Base-by-base conservation (phyloP, 2,888 invertebrate species). In the Torymus texanus region DNA sequence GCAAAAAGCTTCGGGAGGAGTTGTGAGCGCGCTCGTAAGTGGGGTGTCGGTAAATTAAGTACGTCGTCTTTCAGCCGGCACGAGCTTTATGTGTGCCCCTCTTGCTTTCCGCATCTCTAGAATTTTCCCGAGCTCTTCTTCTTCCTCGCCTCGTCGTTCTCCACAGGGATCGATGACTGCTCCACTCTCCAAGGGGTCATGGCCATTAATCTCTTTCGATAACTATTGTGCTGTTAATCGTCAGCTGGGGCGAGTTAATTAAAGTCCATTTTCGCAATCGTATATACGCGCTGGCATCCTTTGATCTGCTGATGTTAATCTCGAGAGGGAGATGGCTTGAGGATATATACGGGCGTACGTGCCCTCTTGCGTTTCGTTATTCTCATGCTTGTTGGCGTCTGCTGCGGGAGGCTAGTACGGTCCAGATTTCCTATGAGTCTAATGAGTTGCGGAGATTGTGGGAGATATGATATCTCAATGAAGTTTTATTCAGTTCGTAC, bases 201-300 rank as follows among this genome's bases (percentile, higher is more conserved):
- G 51, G 53, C 68, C 62, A 68, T 75, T 75, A 67, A 75, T 75
- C 53, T 68, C 67, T 16, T 75, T 75, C 67, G 75, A 75, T 75
- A 75, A 68, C 61, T 41, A 75, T 68, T 62, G 67, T 75, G 24
- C 67, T 24, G 53, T 51, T 75, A 62, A 68, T 68, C 55, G 68
- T 29, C 65, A 41, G 41, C 51, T 1, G 24, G 12, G 18, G 61
- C 12, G 18, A 29, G 61, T 68, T 75, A 58, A 74, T 74, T 74
- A 74, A 74, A 21, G 58, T 56, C 41, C 24, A 62, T 67, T 67
- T 67, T 16, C 75, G 53, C 62, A 2, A 21, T 21, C 21, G 53
- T 53, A 13, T n/a, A 13, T 53, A 24, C 41, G 8, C 41, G 41
- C 41, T 41, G 41, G 41, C 41, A 41, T 41, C 41, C 41, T 41